Base-by-base conservation (phyloP, 2,113 vertebrate species). In the Coptodon rendalli region DNA sequence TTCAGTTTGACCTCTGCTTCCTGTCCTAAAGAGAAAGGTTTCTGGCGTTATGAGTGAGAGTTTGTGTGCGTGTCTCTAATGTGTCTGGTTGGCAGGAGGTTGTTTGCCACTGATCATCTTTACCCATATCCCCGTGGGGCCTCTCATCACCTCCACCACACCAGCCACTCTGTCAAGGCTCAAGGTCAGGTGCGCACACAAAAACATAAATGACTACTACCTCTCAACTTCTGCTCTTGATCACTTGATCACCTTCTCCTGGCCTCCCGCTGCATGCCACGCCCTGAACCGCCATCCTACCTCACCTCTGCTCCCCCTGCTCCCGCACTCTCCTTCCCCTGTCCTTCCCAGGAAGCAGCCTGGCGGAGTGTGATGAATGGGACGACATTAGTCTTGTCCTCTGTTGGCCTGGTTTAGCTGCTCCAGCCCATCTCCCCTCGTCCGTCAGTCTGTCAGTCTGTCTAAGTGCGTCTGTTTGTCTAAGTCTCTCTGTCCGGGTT, bases 301-400 rank as follows among this genome's bases (percentile, higher is more conserved):
- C 80, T 94, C 94, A 94, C 94, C 94, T 94, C 86, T 93, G 92
- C 89, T 90, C 91, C 73, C 92, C 89, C 84, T 91, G 82, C 92
- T 94, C 91, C 90, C 43, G 87, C 85, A 38, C 90, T 96, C 94
- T 95, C 95, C 95, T 95, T 94, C 90, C 94, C 87, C 89, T 85
- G 95, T 95, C 95, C 96, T 95, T 93, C 87, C 94, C 87, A 27
- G 94, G 86, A 94, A 94, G 85, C 92, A 81, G 81, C 88, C 56
- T 92, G 94, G 92, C 93, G 90, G 88, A 76, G 83, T 84, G 91
- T 97, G 96, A 97, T 96, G 94, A 95, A 97, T 97, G 94, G 95
- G 93, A 89, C 89, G 84, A 92, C 93, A 95, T 97, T 96, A 96
- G 92, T 96, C 91, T 93, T 93, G 95, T 95, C 96, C 95, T 95